Base-by-base conservation (phyloP, 2,888 invertebrate genomes). In the Pyrrhosoma nymphula region DNA sequence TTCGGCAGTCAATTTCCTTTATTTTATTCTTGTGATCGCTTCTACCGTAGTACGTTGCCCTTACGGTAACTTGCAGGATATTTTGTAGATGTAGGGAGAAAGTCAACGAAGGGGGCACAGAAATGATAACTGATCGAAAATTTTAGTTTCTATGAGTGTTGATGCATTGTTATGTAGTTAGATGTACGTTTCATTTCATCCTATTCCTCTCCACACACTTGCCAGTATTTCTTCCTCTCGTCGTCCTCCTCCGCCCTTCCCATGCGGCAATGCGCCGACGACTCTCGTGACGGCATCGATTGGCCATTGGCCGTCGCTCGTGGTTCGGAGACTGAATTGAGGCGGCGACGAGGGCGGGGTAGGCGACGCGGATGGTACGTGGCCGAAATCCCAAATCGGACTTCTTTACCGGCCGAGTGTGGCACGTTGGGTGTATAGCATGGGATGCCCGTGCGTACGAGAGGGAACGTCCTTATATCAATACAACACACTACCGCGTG, bases 281-380 rank as follows among this genome's bases (percentile, higher is more conserved):
- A 30, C 35, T 1, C 14, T 35, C 82, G 82, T 35, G 30, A 16
- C 82, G 82, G 82, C 82, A 82, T 82, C n/a, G 82, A 82, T 82
- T 82, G 82, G 35, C 26, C 82, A 82, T 82, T 82, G 82, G 82
- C 35, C 82, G 82, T 69, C n/a, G 69, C 23, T 26, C 69, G 69
- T n/a, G 26, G 69, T 26, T 47, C 47, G 47, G 47, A 47, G 47
- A 47, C 47, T 47, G 47, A 47, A 47, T 47, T 47, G 47, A 20
- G 69, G n/a, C 23, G 69, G 26, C 12, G 69, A 26, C 26, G 23
- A 26, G 3, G 20, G 26, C n/a, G 69, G 26, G 8, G 69, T 4
- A 8, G 69, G 12, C 20, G 69, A n/a, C 63, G 69, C 8, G 47
- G 8, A 47, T 47, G 47, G 47, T 47, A 47, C 47, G 47, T 47